phyloP scores from a whole-genome alignment of 2,797 vertebrate genomes.

The Tolypeutes matacus region DNA sequence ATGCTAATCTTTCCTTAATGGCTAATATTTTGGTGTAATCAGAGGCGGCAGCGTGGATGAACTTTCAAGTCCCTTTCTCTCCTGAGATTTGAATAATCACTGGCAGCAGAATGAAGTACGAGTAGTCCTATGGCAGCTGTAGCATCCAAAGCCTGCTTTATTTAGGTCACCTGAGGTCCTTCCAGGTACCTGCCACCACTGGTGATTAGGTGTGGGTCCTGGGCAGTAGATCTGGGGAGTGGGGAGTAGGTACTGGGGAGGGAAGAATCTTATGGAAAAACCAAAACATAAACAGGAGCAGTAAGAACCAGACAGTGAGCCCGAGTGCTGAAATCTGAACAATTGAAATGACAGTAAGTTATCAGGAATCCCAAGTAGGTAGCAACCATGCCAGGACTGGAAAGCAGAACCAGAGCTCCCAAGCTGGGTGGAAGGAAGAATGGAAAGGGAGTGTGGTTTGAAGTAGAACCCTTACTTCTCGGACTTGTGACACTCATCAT shows the following conservation, averaged over 20 bases:
- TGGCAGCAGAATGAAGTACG: constrained; percentile 9
- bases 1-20: constrained; percentile 82
- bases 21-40: constrained; percentile 80
- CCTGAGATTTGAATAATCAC: constrained; percentile 41
- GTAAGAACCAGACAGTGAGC: constrained; percentile 35
- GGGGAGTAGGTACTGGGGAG: background rate
- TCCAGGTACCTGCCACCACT: background rate
- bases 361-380: constrained; percentile 59
- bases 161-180: constrained; percentile 25
- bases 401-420: constrained; percentile 40
- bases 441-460: background rate
- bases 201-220: background rate
- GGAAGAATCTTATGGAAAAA: background rate
- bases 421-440: background rate
- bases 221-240: background rate
- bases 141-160: background rate
- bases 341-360: constrained; percentile 65
- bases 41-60: constrained; percentile 64
- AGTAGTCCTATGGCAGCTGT: constrained; percentile 40
- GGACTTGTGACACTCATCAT: background rate
- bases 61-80: constrained; percentile 69
- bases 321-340: constrained; percentile 59
- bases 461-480: background rate
- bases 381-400: constrained; percentile 34
- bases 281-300: background rate